These are phyloP conservation scores for Festucalex cinctus DNA, from an alignment of 2,113 vertebrate species.

Conservation along the genomic window DNA sequence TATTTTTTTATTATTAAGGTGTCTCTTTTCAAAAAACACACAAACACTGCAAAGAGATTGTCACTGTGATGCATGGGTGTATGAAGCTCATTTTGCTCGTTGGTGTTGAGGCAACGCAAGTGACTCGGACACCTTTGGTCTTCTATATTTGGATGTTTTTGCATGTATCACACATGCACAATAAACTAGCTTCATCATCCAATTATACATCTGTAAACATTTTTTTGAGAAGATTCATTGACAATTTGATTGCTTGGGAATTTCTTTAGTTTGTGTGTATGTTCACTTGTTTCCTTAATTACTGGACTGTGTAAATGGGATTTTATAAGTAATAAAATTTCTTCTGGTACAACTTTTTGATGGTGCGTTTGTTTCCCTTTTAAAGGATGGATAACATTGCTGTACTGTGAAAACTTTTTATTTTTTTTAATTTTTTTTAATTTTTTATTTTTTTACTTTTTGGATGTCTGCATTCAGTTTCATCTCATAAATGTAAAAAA, in stretches of 20 bases:
- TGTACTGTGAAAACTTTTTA: not conserved
- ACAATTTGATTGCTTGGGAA: constrained; percentile 19
- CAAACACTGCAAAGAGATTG: constrained; percentile 21
- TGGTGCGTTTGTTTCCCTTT: not conserved
- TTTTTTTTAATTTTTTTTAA: too few relatives aligned
- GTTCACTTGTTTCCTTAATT: constrained; percentile 25
- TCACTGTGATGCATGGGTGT: constrained; percentile 53
- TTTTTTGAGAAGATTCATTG: constrained; percentile 16
- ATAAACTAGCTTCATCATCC: constrained; percentile 1
- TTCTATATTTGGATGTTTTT: constrained; percentile 1
- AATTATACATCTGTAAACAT: constrained; percentile 2
- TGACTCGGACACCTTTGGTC: not conserved
- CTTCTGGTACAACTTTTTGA: constrained; percentile 48
- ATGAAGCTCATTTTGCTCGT: constrained; percentile 9
- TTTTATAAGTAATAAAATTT: constrained; percentile 75
- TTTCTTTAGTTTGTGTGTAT: constrained; percentile 24
- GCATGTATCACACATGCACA: constrained; percentile 21
- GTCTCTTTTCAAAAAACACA: constrained; percentile 24
- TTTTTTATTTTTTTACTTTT: too few relatives aligned
- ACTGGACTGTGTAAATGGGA: constrained; percentile 54
- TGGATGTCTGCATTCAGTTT: too few relatives aligned
- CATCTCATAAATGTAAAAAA: too few relatives aligned
- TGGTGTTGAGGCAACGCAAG: not conserved
- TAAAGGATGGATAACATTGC: not conserved
- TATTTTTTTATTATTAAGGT: constrained; percentile 26